Conservation (phyloP, 2,113 vertebrate genomes). For the Polyodon spathula region DNA sequence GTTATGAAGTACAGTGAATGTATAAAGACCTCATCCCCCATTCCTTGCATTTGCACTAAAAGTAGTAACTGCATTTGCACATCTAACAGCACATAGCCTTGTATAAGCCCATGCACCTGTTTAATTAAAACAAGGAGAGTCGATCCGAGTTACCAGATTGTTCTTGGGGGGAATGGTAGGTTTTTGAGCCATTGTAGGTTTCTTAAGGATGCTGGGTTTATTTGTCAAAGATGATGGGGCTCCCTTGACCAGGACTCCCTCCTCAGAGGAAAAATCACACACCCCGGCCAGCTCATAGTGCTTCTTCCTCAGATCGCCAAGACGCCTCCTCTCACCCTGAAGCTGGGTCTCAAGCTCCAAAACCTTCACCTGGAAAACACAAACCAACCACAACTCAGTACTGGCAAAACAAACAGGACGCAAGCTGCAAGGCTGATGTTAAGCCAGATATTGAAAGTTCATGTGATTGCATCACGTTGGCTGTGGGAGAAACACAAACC, state of each 20-base stretch:
- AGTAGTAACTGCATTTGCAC: too few relatives aligned
- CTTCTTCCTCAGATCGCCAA: constrained; percentile 83
- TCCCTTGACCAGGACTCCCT: constrained; percentile 22
- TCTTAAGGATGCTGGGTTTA: constrained; percentile 58
- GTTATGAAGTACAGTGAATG: too few relatives aligned
- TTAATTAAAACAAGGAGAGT: background rate
- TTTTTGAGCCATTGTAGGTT: constrained; percentile 77
- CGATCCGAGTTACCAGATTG: constrained; percentile 32
- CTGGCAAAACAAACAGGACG: background rate
- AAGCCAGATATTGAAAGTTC: too few relatives aligned
- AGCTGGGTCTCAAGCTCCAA: constrained; percentile 80
- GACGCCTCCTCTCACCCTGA: constrained; percentile 73
- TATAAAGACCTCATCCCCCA: too few relatives aligned
- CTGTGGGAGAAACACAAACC: constrained; percentile 43
- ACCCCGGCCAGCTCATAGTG: constrained; percentile 75
- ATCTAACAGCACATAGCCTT: background rate
- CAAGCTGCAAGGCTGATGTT: too few relatives aligned
- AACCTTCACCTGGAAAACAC: constrained; percentile 75
- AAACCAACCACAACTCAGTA: background rate
- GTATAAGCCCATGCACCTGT: background rate
- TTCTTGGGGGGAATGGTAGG: constrained; percentile 52
- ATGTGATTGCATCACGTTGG: too few relatives aligned
- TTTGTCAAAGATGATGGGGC: constrained; percentile 25
- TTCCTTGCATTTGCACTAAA: too few relatives aligned
- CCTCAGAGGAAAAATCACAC: constrained; percentile 35